Evolutionary conservation across 2,113 vertebrate species (phyloP), one percentile per base, ranked within the genome.

Genomic region (Tretioscincus oriximinensis): DNA sequence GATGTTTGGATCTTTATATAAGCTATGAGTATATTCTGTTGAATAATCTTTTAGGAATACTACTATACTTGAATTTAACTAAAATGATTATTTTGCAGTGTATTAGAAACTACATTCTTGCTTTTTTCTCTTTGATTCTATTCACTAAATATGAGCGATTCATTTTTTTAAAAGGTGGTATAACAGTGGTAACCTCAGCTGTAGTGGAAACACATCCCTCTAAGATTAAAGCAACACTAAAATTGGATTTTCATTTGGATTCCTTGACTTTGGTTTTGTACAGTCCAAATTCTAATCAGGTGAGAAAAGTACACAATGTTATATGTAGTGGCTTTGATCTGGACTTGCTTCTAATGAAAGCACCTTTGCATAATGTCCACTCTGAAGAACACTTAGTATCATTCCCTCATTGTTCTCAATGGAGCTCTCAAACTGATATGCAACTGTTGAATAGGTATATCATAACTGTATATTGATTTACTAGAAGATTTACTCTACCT

Each of bases 231-330:
- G 98, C 84, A 49, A 97, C 95, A 0, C 89, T 99, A 26, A 99
- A 97, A 81, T 78, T 98, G 69, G 95, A 97, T 90, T 98, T 99
- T 88, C 95, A 90, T 91, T 98, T 98, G 1, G 98, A 99, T 88
- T 97, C 97, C 76, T 93, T 99, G 93, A 97, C 97, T 4, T 93
- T 99, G 87, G 88, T 95, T 31, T 88, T 99, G 12, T 98, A 96
- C 78, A 97, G 95, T 88, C 91, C 96, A 29, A 92, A 89, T 83
- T 94, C 85, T 76, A 94, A 94, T 73, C 91, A 96, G 95, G 98
- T 99, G 93, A 88, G 82, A 61, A 78, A 28, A 28, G 58, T 51
- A 83, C 80, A 49, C 14, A 14, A 87, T 29, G 64, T 60, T 77
- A 16, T 75, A 2, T 73, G 75, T 20, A 1, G 22, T 2, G 2